These are phyloP conservation scores for Melanotaenia parkinsoni DNA, from an alignment of 2,797 vertebrate species.

Conservation along the genomic window DNA sequence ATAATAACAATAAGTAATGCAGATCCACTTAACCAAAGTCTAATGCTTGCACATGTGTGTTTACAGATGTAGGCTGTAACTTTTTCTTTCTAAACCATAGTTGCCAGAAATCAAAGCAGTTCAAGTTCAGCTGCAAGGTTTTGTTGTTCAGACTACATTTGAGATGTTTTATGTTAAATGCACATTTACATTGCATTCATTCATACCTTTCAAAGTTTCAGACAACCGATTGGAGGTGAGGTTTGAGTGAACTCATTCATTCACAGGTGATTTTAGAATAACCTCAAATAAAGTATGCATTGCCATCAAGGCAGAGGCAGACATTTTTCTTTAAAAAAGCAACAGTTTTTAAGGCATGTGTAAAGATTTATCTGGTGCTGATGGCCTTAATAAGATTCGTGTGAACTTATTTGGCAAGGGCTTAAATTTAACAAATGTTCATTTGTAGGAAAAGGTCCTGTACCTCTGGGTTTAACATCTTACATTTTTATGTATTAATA, in stretches of 20 bases:
- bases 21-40: not conserved
- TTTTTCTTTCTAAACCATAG: not conserved
- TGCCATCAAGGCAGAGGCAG: too few species aligned
- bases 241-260: too few species aligned
- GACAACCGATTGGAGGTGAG: too few species aligned
- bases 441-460: not conserved
- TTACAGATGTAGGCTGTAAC: too few species aligned
- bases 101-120: not conserved
- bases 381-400: not conserved
- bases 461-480: not conserved
- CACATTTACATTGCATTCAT: not conserved
- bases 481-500: constrained; percentile 19
- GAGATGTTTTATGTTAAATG: not conserved
- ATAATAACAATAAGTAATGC: not conserved
- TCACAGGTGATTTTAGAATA: not conserved
- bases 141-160: not conserved
- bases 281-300: too few species aligned
- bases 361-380: not conserved
- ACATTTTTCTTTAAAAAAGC: not conserved
- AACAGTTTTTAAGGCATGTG: not conserved
- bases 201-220: not conserved
- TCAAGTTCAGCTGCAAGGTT: not conserved
- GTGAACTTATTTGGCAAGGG: constrained; percentile 12
- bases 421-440: not conserved
- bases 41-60: not conserved